Base-by-base conservation (phyloP, 2,797 vertebrate genomes). In the Dallia pectoralis region DNA sequence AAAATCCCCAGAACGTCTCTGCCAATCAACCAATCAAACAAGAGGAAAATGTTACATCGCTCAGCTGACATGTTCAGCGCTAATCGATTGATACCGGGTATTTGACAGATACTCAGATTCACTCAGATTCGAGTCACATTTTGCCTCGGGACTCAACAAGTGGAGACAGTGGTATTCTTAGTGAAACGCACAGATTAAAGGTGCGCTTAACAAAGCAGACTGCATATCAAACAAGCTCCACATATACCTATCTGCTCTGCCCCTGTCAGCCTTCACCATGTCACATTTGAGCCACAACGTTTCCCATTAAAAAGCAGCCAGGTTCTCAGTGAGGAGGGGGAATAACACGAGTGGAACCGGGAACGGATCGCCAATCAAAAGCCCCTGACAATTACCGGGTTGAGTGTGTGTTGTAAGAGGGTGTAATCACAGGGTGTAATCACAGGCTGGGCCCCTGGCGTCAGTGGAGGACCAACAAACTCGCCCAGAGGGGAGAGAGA, bases 301-400 rank as follows among this genome's bases (percentile, higher is more conserved):
- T 18, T 53, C 49, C 2, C 49, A 7, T 49, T 19, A 6, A 53
- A 22, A 18, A 18, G 49, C 7, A 19, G 49, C 19, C 49, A 7
- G 49, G 18, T 53, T n/a, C 59, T 15, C 2, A 30, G 25, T 15
- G 59, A 62, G 59, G 59, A 53, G n/a, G 59, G 11, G 15, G 15
- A 30, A 62, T 62, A 30, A 30, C 27, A 14, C 30, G 15, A 27
- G 25, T 6, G 22, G 19, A 78, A 64, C 67, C 71, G 74, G 73
- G 69, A 74, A 53, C 33, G 75, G 70, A 64, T 70, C 36, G 74
- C 70, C 70, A 84, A 80, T 84, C 70, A 79, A 65, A 76, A 72
- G 68, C 40, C 77, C 71, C 74, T 70, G 27, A 79, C 78, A 76
- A 77, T 81, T 78, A 82, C 30, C 75, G 66, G 22, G 65, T 56